Evolutionary conservation across 2,113 vertebrate genomes (phyloP), one percentile per base, ranked within the genome.

Genomic region (Poicephalus gulielmi): DNA sequence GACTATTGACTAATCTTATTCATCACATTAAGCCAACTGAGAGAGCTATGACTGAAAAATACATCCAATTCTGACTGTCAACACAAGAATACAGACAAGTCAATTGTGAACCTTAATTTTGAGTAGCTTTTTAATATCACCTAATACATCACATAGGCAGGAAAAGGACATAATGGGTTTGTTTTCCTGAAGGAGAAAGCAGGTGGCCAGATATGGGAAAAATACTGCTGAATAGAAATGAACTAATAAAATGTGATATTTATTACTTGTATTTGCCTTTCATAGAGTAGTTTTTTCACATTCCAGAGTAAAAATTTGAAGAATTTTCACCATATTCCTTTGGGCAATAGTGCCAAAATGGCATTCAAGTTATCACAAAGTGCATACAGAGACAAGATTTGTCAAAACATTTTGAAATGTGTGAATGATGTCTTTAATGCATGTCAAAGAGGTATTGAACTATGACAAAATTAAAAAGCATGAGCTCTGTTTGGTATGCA

Each of bases 341-440:
- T 53, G 33, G 14, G 62, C 49, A 70, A 81, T 37, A 62, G 5
- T 83, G 27, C 49, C 49, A 83, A 96, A 94, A 94, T 69, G 24
- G n/a, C 52, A 47, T 87, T 92, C 33, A 73, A 82, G 43, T 62
- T 82, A 81, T 31, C 70, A 73, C 20, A 44, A 91, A 63, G 52
- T 57, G 27, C 46, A 50, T 70, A 44, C 3, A 59, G 35, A 93
- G 70, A 95, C 35, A 75, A 71, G 30, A 74, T 88, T 88, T 90
- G 53, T 94, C 73, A 92, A 88, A 96, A 78, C 39, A 50, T 88
- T 94, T 90, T 78, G 33, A 90, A 86, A 92, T 78, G 35, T 64
- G 11, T 28, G 57, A 39, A 37, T 81, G 64, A 86, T 71, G 16
- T 78, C 55, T 88, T 88, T 70, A 90, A 44, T 88, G n/a, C 13